phyloP scores from a whole-genome alignment of 2,888 invertebrate species.

The Seladonia tumulorum region DNA sequence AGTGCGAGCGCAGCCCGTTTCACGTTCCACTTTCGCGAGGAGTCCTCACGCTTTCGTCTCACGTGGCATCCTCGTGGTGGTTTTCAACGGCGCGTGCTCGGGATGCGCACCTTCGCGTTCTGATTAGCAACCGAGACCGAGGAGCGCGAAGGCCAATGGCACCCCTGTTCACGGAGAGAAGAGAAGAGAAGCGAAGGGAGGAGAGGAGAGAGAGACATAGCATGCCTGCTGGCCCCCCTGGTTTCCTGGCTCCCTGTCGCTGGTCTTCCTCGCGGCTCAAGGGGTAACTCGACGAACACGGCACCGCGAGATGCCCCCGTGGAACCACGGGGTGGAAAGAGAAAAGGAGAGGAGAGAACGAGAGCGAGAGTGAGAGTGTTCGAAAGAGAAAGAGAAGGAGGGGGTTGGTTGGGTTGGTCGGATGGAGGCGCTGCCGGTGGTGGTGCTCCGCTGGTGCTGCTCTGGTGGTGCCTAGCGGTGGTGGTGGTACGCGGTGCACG shows the following conservation, averaged over 20 bases:
- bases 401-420: constrained; percentile 50
- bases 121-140: constrained; percentile 82
- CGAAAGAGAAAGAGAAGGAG: constrained; percentile 46
- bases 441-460: constrained; percentile 43
- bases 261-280: constrained; percentile 53
- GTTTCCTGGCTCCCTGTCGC: constrained; percentile 40
- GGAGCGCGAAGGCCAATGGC: constrained; percentile 81
- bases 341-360: constrained; percentile 43
- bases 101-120: constrained; percentile 82
- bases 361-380: constrained; percentile 55
- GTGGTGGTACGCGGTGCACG: constrained; percentile 79
- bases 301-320: constrained; percentile 39
- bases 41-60: constrained; percentile 79
- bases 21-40: constrained; percentile 69
- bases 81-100: constrained; percentile 80
- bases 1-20: constrained; percentile 49
- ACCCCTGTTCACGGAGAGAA: constrained; percentile 61
- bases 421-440: constrained; percentile 55
- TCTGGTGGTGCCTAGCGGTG: constrained; percentile 62
- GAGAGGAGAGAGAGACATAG: background rate
- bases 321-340: constrained; percentile 47
- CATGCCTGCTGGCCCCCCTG: constrained; percentile 42
- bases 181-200: background rate
- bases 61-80: constrained; percentile 77
- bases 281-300: constrained; percentile 56